Base-by-base conservation (phyloP, 2,888 invertebrate species). In the Hypolimnas misippus region DNA sequence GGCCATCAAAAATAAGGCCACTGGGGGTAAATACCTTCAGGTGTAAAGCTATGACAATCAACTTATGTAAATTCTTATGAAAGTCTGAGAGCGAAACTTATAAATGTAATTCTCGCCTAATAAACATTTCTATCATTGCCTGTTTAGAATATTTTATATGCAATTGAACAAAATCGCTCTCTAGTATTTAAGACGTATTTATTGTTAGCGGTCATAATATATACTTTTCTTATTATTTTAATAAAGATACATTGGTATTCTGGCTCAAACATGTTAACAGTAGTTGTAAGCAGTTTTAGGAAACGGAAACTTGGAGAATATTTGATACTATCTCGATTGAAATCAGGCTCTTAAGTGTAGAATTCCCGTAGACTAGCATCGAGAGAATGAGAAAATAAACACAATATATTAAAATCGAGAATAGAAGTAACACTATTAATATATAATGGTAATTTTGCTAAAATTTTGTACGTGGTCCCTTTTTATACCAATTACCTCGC, bases 131-230 rank as follows among this genome's bases (percentile, higher is more conserved):
- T 67, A 68, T 69, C 60, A 76, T 70, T 73, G 74, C 70, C 69
- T 73, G 76, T 67, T 65, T 67, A 62, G 53, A 68, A 69, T 69
- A 70, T 73, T 65, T 68, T 70, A 63, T 51, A 65, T 63, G 57
- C 60, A 58, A 55, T 51, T 63, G 57, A 25, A 58, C 44, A 76
- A 77, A 70, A 72, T 69, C 72, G 85, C 87, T 88, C 87, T 88
- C 86, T 89, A 85, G 79, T 55, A 78, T 75, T 73, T 68, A 83
- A 77, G 76, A 71, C 69, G 63, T 85, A 86, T 87, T 86, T 89
- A 86, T 87, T 86, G 69, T 68, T 76, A 49, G 25, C 49, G 49
- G 8, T 49, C 29, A 29, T 14, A 12, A 21, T 29, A 49, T 49
- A 6, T 2, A 2, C 29, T 49, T 29, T 4, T 8, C 19, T 14